A percentile compares a stretch with the other conserved stretches of the same genome.
Conservation (phyloP, 2,888 invertebrate species). For the Lasioglossum pauxillum region DNA sequence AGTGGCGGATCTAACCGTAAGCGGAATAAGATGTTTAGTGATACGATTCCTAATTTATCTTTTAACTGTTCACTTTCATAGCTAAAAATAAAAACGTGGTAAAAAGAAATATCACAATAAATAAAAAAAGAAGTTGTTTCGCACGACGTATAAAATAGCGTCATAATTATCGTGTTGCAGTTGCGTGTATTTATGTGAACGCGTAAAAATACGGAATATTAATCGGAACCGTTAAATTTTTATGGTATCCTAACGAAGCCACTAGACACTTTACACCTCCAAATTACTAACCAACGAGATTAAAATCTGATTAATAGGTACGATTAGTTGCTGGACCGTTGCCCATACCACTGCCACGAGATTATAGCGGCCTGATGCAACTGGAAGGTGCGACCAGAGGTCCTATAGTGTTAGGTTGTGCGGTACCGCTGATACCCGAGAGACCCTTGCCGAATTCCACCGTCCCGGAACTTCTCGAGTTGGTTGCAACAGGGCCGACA, state of each 20-base stretch:
- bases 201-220: background rate
- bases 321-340: slow-evolving; percentile 84
- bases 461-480: slow-evolving; percentile 80
- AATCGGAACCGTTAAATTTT: background rate
- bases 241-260: background rate
- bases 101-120: background rate
- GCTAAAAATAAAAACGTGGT: too few species aligned
- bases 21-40: too few species aligned
- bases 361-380: slow-evolving; percentile 85
- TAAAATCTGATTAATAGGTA: slow-evolving; percentile 75
- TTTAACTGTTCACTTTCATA: background rate
- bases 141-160: too few species aligned
- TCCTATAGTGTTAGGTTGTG: slow-evolving; percentile 85
- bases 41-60: background rate
- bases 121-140: background rate
- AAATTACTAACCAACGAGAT: background rate
- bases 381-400: slow-evolving; percentile 80
- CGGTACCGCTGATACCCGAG: slow-evolving; percentile 82
- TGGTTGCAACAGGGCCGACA: slow-evolving; percentile 82
- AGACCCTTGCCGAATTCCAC: slow-evolving; percentile 79
- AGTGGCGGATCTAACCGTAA: too few species aligned
- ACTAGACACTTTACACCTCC: background rate
- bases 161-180: background rate
- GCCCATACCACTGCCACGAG: slow-evolving; percentile 81
- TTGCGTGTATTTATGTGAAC: background rate